Percentiles rank a stretch among this genome's conserved stretches.
phyloP scores from a whole-genome alignment of 2,888 invertebrate species.

The Sabatieria punctata region DNA sequence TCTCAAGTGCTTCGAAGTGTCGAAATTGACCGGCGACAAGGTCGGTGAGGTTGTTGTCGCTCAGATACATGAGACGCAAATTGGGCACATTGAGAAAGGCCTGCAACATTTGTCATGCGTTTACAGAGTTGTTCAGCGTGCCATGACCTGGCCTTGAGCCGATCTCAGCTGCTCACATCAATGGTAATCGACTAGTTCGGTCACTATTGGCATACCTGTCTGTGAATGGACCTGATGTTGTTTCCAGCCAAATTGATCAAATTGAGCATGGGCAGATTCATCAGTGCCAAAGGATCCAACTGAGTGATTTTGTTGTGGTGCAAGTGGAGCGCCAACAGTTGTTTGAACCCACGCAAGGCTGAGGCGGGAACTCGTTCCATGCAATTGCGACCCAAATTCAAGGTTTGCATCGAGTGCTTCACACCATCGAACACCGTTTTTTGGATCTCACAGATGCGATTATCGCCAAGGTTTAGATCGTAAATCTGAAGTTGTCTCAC shows the following conservation, averaged over 20 bases:
- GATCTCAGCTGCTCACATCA: no score
- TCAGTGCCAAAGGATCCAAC: slow-evolving; percentile 24
- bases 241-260: slow-evolving; percentile 27
- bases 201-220: no score
- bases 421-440: slow-evolving; percentile 23
- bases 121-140: no score
- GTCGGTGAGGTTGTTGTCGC: slow-evolving; percentile 20
- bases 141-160: no score
- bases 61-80: slow-evolving; percentile 27
- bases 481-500: no score
- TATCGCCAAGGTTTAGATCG: slow-evolving; percentile 26
- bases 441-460: slow-evolving; percentile 24
- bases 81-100: slow-evolving; percentile 29
- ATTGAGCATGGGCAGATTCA: slow-evolving; percentile 28
- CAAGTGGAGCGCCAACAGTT: slow-evolving; percentile 26
- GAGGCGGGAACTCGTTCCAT: slow-evolving; percentile 19
- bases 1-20: slow-evolving; percentile 25
- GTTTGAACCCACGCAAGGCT: slow-evolving; percentile 29
- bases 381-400: slow-evolving; percentile 27
- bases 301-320: slow-evolving; percentile 23
- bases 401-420: slow-evolving; percentile 24
- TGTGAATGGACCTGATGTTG: slow-evolving; percentile 17
- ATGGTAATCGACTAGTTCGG: no score
- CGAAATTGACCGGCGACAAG: slow-evolving; percentile 12
- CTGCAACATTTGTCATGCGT: no score